Percentiles rank a stretch among this genome's conserved stretches.
Evolutionary conservation across 2,113 vertebrate species (phyloP).

Genomic region (Tautogolabrus adspersus): DNA sequence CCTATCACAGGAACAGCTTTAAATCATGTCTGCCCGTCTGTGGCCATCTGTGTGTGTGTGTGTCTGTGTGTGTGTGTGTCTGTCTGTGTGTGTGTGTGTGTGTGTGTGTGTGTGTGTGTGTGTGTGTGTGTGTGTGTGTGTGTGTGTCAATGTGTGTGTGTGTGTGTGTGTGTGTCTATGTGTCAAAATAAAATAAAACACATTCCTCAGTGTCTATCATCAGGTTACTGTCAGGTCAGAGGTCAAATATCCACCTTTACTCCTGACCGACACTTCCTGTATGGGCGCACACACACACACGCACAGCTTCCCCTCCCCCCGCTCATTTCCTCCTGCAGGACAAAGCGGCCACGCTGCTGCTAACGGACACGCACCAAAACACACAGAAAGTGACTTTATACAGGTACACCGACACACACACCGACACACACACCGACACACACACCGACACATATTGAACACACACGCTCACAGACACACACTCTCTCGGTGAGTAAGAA

Average conservation of each 20-base stretch:
- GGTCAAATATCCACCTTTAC: conserved; percentile 48
- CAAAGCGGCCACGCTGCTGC: conserved; percentile 78
- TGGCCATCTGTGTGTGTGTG: too few relatives aligned
- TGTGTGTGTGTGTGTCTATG: too few relatives aligned
- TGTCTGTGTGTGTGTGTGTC: too few relatives aligned
- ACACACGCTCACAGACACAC: neutral
- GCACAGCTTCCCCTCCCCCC: conserved; percentile 65
- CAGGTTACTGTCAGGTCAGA: conserved; percentile 9
- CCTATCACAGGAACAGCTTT: too few relatives aligned
- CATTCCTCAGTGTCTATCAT: neutral
- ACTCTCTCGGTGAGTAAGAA: neutral
- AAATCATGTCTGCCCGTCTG: too few relatives aligned
- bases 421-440: neutral
- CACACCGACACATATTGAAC: neutral
- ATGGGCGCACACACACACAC: conserved; percentile 29
- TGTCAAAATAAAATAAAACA: too few relatives aligned
- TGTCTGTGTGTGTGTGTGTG: too few relatives aligned
- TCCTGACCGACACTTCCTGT: conserved; percentile 51
- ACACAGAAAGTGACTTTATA: neutral
- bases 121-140: too few relatives aligned
- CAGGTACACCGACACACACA: neutral
- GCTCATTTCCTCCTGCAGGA: conserved; percentile 72
- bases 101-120: too few relatives aligned
- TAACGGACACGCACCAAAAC: conserved; percentile 42
- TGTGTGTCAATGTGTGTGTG: too few relatives aligned